Conservation (phyloP, 2,888 invertebrate genomes). For the Lasioglossum marginatum region DNA sequence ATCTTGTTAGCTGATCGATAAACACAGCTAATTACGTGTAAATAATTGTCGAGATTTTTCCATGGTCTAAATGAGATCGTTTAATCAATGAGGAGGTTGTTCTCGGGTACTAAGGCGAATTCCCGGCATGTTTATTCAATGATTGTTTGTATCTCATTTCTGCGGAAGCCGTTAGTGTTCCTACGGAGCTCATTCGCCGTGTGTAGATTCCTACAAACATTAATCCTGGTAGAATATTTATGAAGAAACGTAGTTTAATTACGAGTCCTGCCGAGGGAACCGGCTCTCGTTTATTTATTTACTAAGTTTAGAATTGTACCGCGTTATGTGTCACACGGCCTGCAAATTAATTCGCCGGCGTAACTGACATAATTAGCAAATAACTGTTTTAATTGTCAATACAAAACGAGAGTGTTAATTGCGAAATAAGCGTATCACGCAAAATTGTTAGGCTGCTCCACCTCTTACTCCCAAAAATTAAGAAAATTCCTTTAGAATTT, state of each 20-base stretch:
- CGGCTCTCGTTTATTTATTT: constrained; percentile 41
- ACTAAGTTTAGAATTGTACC: constrained; percentile 20
- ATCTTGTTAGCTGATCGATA: not conserved
- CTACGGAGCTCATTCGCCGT: not conserved
- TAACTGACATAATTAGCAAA: constrained; percentile 32
- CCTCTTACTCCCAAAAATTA: not conserved
- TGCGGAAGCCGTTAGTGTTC: not conserved
- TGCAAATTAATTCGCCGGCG: constrained; percentile 33
- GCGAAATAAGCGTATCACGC: not conserved
- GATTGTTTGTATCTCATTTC: not conserved
- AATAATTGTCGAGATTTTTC: not conserved
- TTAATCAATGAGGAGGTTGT: not conserved
- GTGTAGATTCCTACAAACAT: constrained; percentile 27
- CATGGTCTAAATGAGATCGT: not conserved
- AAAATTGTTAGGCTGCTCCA: too few relatives aligned
- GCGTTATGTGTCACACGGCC: constrained; percentile 6
- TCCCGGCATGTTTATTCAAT: not conserved
- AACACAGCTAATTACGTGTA: not conserved
- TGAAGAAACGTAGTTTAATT: constrained; percentile 23
- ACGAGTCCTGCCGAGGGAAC: not conserved
- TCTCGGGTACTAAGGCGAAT: not conserved
- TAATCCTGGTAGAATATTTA: constrained; percentile 32
- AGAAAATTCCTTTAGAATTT: not conserved
- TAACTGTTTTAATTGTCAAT: constrained; percentile 41
- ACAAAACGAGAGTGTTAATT: constrained; percentile 23